Base-by-base conservation (phyloP, 2,888 invertebrate species). In the Bhutanitis thaidina region DNA sequence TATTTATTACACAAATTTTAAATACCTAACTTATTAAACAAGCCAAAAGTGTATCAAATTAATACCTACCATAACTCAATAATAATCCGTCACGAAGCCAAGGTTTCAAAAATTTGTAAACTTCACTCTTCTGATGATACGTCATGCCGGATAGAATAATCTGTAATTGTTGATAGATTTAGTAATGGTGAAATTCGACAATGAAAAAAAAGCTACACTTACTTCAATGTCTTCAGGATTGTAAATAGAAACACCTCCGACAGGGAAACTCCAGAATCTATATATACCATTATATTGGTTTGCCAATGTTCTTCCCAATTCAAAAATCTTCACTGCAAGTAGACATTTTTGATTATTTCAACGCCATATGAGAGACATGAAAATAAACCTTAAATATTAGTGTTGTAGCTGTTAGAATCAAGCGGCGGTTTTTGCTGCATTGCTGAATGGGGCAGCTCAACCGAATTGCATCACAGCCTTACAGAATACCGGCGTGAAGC, bases 71-170 rank as follows among this genome's bases (percentile, higher is more conserved):
- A 20, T 60, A 62, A 56, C 91, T 90, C 2, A 86, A 71, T 4
- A 91, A 67, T 1, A 91, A 68, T 1, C 91, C 91, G 7, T 89
- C 81, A 13, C 80, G 79, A 1, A 91, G 64, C 78, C 91, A 91
- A 0, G 90, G 88, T 9, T 69, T 71, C 1, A 91, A 45, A 43
- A 90, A 77, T 0, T 62, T 60, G 57, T 92, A 91, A 1, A 89
- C 46, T 1, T 66, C 30, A 37, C 90, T 82, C 67, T 93, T 93
- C 25, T 85, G 83, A 41, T 90, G 82, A 49, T 90, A 74, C 45
- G 83, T 84, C 45, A 80, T 76, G 56, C 80, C 90, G 27, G 89
- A 90, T 30, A 91, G 69, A n/a, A 92, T 55, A 49, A 80, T 64
- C 87, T 90, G 67, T 20, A 16, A 45, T 9, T 32, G n/a, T 25